Evolutionary conservation across 1,140 invertebrate species (phyloP).

Genomic region (Microplitis mediator): DNA sequence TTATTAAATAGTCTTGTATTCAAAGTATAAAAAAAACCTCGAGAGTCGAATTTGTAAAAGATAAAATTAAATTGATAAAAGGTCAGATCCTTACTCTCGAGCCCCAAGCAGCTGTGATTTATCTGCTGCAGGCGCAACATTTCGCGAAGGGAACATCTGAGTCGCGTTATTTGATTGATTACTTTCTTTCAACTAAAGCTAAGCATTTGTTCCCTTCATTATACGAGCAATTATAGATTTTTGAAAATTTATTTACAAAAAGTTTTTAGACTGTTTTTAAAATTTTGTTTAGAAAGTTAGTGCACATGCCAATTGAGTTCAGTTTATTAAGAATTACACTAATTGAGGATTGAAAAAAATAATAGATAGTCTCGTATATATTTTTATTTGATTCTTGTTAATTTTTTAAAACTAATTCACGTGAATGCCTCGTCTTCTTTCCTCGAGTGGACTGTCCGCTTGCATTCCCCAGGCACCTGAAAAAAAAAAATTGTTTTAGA

Average conservation of each 20-base stretch:
- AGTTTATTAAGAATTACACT: background rate
- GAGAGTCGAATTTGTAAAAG: conserved; percentile 2
- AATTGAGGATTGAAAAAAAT: too few species aligned
- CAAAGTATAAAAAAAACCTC: background rate
- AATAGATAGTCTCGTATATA: too few species aligned
- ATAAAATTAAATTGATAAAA: conserved; percentile 1
- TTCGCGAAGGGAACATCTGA: conserved; percentile 16
- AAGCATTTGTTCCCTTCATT: too few species aligned
- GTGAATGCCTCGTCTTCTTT: background rate
- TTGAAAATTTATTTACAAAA: conserved; percentile 54
- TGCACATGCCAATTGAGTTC: conserved; percentile 21
- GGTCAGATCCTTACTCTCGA: conserved; percentile 51
- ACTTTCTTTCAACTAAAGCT: too few species aligned
- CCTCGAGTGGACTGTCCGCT: background rate
- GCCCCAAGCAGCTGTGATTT: conserved; percentile 59
- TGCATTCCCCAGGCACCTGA: conserved; percentile 13
- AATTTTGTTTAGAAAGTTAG: too few species aligned
- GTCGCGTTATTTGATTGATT: background rate
- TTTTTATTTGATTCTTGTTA: too few species aligned
- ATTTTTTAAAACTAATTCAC: background rate
- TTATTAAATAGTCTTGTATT: background rate
- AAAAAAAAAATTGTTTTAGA: conserved; percentile 31
- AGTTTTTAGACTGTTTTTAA: conserved; percentile 39
- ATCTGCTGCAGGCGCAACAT: conserved; percentile 21
- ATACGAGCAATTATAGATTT: background rate